Conservation (phyloP, 53 echinoderm and acorn worm genomes). For the Actinopyga echinites region DNA sequence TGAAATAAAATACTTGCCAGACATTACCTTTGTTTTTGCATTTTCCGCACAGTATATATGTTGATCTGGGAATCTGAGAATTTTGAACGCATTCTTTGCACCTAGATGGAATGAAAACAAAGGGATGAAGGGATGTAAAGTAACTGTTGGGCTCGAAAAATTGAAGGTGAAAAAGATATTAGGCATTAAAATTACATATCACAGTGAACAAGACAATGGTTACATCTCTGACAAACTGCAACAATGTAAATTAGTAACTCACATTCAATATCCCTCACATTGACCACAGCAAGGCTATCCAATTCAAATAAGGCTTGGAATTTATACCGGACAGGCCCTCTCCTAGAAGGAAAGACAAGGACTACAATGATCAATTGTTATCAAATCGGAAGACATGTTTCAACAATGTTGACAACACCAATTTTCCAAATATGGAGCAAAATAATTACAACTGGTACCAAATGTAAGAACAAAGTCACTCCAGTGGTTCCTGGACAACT, state of each 20-base stretch:
- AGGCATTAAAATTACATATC: too few relatives aligned
- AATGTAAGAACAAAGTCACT: too few relatives aligned
- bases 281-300: constrained; percentile 96
- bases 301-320: constrained; percentile 90
- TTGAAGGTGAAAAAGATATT: too few relatives aligned
- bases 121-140: not conserved
- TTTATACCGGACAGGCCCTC: constrained; percentile 93
- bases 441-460: too few relatives aligned
- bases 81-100: constrained; percentile 97
- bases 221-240: too few relatives aligned
- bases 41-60: constrained; percentile 82
- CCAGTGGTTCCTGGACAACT: too few relatives aligned
- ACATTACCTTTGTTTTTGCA: constrained; percentile 84
- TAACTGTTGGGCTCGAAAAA: too few relatives aligned
- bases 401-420: not conserved
- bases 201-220: too few relatives aligned
- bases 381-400: not conserved
- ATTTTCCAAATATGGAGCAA: not conserved
- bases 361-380: not conserved
- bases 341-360: constrained; percentile 48
- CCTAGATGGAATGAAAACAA: constrained; percentile 43
- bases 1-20: not conserved
- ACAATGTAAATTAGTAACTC: too few relatives aligned
- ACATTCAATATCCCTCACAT: constrained; percentile 94
- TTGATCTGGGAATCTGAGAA: constrained; percentile 96